Base-by-base conservation (phyloP, 2,888 invertebrate species). In the Nezara viridula region DNA sequence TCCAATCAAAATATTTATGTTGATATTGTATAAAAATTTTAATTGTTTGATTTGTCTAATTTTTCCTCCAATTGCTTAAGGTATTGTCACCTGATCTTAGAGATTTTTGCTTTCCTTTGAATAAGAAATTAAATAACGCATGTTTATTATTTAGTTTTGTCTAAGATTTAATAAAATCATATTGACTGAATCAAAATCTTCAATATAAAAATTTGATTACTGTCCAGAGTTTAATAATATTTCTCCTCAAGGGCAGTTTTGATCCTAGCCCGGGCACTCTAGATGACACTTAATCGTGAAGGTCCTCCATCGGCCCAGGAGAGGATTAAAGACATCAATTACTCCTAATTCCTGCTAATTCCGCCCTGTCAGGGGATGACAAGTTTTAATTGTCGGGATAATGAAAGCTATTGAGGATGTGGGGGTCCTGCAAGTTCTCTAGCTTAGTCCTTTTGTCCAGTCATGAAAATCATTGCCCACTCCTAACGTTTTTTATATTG, bases 371-470 rank as follows among this genome's bases (percentile, higher is more conserved):
- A 86, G 52, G 40, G 86, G 86, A 44, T 86, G 86, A 55, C 86
- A 86, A 60, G 86, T 86, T 86, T 86, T 86, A 86, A 86, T 86
- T 86, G 86, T 73, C 66, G 1, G 60, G 86, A 37, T 86, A 86
- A 55, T 86, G 86, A 86, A 86, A 86, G 50, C 55, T 86, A 86
- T 86, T 86, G 55, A 86, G 86, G 86, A 55, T 86, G 86, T 86
- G 52, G 86, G 55, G 81, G n/a, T n/a, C 44, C 32, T 19, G 14
- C 16, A 16, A 14, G 27, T 60, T n/a, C n/a, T 5, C 60, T 32
- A 16, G 32, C 14, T 32, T 73, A 7, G 32, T 7, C 37, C 66
- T 37, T 73, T 73, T 73, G 66, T 73, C 66, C 32, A 73, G 37
- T 73, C 66, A 73, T 37, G 66, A 37, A 73, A 37, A 32, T 37